Evolutionary conservation across 2,888 invertebrate species (phyloP), one percentile per base, ranked within the genome.

Genomic region (Ennomos fuscantarius): DNA sequence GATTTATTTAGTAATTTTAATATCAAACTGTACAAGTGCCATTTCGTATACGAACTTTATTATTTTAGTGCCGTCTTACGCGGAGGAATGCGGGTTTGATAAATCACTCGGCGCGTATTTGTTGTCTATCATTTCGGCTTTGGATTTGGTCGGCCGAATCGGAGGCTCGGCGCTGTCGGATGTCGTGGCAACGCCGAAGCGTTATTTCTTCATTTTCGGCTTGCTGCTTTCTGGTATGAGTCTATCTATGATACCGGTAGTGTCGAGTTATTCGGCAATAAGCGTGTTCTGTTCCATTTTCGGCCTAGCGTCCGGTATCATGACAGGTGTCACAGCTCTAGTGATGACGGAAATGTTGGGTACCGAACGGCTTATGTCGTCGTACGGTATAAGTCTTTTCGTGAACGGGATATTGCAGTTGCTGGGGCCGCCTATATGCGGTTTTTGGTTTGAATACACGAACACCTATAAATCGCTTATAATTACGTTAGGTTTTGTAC

Each of bases 291-390:
- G 97, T 81, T 94, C 95, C 0, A 75, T 96, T 0, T 97, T 97
- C 74, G 97, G 97, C 1, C 85, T 97, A 11, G 95, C 97, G 2
- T 97, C 97, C 0, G 97, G 97, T 9, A 94, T 96, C 1, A 97
- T 97, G 79, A 96, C 97, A 0, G 97, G 97, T 3, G 95, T 97
- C 10, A 97, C 97, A 0, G 97, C 97, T 0, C 95, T 97, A 37
- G 96, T 97, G 3, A 96, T 97, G 96, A 96, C 97, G 0, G 97
- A 97, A 76, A 95, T 97, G 95, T 78, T 97, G 8, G 97, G 97
- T 0, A 95, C 96, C 0, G 97, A 97, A 67, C 93, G 96, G n/a
- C 82, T 97, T 0, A 96, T 97, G 75, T 96, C 97, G 0, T 96
- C 97, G 0, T 97, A 97, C 71, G 97, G 97, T 0, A 96, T 97